phyloP scores from a whole-genome alignment of 2,113 vertebrate species.

The Damaliscus lunatus region DNA sequence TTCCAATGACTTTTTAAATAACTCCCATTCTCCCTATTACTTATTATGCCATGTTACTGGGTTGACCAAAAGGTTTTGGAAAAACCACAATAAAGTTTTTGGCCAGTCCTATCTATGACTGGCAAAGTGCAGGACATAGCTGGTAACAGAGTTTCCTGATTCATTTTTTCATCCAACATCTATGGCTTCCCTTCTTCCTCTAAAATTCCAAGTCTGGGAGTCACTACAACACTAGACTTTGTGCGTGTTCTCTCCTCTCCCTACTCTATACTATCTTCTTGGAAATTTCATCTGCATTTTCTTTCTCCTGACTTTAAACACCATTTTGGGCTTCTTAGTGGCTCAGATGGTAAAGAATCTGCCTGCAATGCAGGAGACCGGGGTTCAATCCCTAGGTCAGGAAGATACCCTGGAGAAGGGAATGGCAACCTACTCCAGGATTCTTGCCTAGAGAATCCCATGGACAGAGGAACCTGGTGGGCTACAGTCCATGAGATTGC shows the following conservation, averaged over 20 bases:
- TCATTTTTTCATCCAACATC: not conserved
- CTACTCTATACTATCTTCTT: not conserved
- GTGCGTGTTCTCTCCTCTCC: not conserved
- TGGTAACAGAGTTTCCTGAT: not conserved
- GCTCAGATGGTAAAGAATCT: not conserved
- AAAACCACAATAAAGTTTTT: not conserved
- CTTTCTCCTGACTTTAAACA: not conserved
- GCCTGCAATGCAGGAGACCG: not conserved
- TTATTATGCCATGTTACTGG: not conserved
- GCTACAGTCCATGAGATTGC: not conserved
- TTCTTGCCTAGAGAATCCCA: not conserved
- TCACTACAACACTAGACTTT: not conserved
- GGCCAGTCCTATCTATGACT: not conserved
- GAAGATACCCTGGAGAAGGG: not conserved
- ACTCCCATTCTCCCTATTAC: not conserved
- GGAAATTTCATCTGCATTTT: not conserved
- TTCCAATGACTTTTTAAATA: not conserved
- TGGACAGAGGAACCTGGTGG: not conserved
- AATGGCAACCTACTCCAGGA: not conserved
- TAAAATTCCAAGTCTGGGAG: not conserved
- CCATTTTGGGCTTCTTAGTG: not conserved
- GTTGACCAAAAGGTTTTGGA: not conserved
- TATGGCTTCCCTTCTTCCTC: not conserved
- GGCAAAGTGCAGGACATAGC: not conserved
- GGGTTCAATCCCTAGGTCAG: not conserved